These are phyloP conservation scores for Etheostoma perlongum DNA, from an alignment of 2,797 vertebrate species.

Conservation along the genomic window DNA sequence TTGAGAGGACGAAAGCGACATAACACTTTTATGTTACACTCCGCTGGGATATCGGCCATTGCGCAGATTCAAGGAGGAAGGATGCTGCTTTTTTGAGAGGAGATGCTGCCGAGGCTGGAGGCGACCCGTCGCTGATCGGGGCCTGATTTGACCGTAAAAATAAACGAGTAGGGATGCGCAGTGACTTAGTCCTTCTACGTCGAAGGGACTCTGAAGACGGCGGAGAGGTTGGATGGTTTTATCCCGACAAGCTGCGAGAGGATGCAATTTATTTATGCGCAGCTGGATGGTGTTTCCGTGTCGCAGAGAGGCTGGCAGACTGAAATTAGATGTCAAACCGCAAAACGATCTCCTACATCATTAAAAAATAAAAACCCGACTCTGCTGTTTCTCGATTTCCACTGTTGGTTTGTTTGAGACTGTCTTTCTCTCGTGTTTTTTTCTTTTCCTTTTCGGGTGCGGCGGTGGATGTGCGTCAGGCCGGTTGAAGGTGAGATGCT, in stretches of 20 bases:
- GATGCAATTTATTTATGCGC: constrained; percentile 42
- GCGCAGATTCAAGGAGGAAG: constrained; percentile 70
- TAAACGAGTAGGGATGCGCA: constrained; percentile 26
- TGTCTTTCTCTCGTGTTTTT: neutral
- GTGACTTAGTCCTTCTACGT: constrained; percentile 14
- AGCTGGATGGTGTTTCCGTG: constrained; percentile 63
- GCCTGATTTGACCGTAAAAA: constrained; percentile 44
- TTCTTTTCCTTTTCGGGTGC: constrained; percentile 29
- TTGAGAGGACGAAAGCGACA: constrained; percentile 96
- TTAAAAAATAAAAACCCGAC: constrained; percentile 37
- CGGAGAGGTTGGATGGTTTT: constrained; percentile 10
- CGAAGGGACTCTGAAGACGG: neutral
- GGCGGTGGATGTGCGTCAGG: constrained; percentile 52
- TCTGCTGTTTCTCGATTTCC: neutral
- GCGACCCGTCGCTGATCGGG: constrained; percentile 31
- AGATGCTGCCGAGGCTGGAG: constrained; percentile 62
- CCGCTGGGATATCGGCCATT: constrained; percentile 91
- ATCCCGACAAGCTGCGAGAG: neutral
- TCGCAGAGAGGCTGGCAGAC: constrained; percentile 71
- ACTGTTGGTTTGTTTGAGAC: neutral
- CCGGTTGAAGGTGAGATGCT: constrained; percentile 82
- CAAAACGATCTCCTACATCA: constrained; percentile 71
- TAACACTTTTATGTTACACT: constrained; percentile 97
- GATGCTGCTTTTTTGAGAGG: constrained; percentile 47
- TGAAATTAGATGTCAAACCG: constrained; percentile 53